A percentile compares a stretch with the other conserved stretches of the same genome.
phyloP scores from a whole-genome alignment of 64 coral and sea anemone species.

The Montipora foliosa region DNA sequence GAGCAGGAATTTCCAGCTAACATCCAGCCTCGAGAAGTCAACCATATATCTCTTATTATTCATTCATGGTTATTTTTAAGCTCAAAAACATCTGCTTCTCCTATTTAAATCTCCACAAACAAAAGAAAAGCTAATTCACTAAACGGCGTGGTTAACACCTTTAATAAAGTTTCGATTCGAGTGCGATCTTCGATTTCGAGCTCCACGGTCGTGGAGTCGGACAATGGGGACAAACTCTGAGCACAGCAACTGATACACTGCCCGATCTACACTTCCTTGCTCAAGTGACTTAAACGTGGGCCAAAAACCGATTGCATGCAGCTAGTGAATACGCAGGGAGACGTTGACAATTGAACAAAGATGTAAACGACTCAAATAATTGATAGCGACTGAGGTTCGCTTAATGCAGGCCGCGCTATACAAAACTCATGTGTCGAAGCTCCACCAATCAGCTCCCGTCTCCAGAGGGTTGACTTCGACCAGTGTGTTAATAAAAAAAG shows the following conservation, averaged over 20 bases:
- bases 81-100: conserved; percentile 99
- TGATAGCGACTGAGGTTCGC: conserved; percentile 81
- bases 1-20: conserved; percentile 47
- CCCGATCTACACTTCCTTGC: neutral
- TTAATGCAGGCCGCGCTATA: conserved; percentile 82
- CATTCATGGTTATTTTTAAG: conserved; percentile 99
- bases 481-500: conserved; percentile 90
- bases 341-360: conserved; percentile 99
- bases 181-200: conserved; percentile 37
- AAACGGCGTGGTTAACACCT: conserved; percentile 98
- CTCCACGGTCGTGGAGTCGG: conserved; percentile 14
- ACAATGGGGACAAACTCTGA: neutral
- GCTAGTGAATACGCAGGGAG: conserved; percentile 79
- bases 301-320: conserved; percentile 78
- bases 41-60: conserved; percentile 88
- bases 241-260: neutral
- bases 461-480: conserved; percentile 84
- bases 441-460: conserved; percentile 76
- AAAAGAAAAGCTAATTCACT: conserved; percentile 99
- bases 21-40: neutral
- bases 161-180: conserved; percentile 79
- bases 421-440: conserved; percentile 79
- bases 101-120: conserved; percentile 99
- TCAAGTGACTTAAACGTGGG: neutral
- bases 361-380: conserved; percentile 81